Base-by-base conservation (phyloP, 2,113 vertebrate species). In the Nicator chloris region DNA sequence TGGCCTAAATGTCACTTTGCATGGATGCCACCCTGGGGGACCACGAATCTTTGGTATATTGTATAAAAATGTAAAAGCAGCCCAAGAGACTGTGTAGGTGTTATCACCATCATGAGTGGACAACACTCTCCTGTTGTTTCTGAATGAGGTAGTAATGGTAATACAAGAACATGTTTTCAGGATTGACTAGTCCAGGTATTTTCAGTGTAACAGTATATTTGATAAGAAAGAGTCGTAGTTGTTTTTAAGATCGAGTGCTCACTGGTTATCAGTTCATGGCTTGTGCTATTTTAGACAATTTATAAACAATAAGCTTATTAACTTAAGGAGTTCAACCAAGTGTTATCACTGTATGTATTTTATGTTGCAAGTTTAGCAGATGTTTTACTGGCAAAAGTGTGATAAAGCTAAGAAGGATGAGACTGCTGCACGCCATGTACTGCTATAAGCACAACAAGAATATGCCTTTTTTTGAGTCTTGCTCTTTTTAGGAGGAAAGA, bases 1-100 rank as follows among this genome's bases (percentile, higher is more conserved):
- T 6, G 45, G 22, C 37, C 15, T 8, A 27, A 39, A 19, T 2
- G 1, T 56, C 49, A 17, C 16, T 60, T 50, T 18, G 23, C 27
- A 17, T 14, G 31, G 44, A 20, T 13, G 2, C 27, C 13, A 7
- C 11, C 16, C 69, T 15, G 20, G 18, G 28, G 47, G 40, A 22
- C 35, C 9, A 26, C 1, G 0, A 7, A 28, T 72, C 26, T 44
- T 13, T 31, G 2, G 1, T 26, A 2, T 14, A 5, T 61, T 22
- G 18, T 37, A 1, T 22, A n/a, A 28, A 13, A 78, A 33, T 24
- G 7, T 12, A 61, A 54, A 79, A 84, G 22, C 59, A 81, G 15
- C 20, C 15, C 31, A 28, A 53, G 60, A 53, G 13, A 8, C 26
- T 31, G 0, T 3, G 3, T 22, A 50, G 12, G 15, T 82, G 13